Evolutionary conservation across 2,888 invertebrate species (phyloP), one percentile per base, ranked within the genome.

Genomic region (Hypsopygia costalis): DNA sequence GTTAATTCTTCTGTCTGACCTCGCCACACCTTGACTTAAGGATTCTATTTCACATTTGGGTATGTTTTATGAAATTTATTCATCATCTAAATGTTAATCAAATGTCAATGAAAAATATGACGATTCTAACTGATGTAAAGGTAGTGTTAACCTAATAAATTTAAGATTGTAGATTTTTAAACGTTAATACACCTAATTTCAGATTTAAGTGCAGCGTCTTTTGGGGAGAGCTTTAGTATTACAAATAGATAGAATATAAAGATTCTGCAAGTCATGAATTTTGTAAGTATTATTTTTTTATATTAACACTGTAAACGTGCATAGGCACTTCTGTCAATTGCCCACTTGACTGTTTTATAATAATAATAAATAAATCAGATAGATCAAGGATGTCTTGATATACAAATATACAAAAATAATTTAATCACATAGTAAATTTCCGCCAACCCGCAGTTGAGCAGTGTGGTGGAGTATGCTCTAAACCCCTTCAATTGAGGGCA

Each of bases 71-170:
- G 52, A 69, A 77, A 81, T 85, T 82, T 81, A 81, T 85, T 71
- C 68, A 64, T 61, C 56, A 69, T 80, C 63, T 79, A 83, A 82
- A 86, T 83, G 81, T 73, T 77, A 86, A 85, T 82, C 55, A 73
- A 75, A 69, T 77, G 74, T 78, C 76, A 81, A 72, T 74, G 69
- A 69, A 72, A 69, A 75, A 71, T 73, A 58, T 62, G 63, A 67
- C 63, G 65, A 61, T 55, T 70, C 71, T 72, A 70, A 74, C 60
- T 58, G 67, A 65, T 71, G 67, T 73, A 29, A 37, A 31, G 27
- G 27, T 9, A 12, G 20, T 33, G 39, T 16, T 33, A 9, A 25
- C 32, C 11, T 32, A 27, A 22, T 10, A 11, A 11, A 39, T 20
- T n/a, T 8, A 10, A 7, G 29, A 10, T 6, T 11, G 11, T 31